Percentiles rank a stretch among this genome's conserved stretches.
Evolutionary conservation across 2,888 invertebrate species (phyloP).

Genomic region (Nemotelus pantherinus): DNA sequence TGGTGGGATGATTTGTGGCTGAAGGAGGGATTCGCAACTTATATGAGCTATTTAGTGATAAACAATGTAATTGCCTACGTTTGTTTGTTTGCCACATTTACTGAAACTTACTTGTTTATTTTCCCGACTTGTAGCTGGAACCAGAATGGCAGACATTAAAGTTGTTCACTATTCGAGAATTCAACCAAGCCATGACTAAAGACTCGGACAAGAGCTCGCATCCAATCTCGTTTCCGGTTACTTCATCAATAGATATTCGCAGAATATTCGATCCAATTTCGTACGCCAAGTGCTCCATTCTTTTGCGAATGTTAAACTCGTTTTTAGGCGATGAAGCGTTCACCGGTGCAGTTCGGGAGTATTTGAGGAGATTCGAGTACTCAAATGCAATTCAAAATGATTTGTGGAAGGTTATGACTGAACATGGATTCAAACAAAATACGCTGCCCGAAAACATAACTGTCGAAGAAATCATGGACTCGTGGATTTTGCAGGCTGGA

Average conservation of each 20-base stretch:
- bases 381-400: conserved; percentile 72
- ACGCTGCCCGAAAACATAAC: conserved; percentile 64
- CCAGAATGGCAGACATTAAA: conserved; percentile 70
- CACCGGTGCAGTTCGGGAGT: conserved; percentile 67
- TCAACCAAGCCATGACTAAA: conserved; percentile 68
- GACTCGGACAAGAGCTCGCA: conserved; percentile 73
- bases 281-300: conserved; percentile 77
- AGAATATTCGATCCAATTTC: conserved; percentile 78
- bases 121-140: conserved; percentile 63
- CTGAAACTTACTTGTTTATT: background rate
- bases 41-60: conserved; percentile 65
- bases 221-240: conserved; percentile 73
- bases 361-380: conserved; percentile 68
- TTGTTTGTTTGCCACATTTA: background rate
- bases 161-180: conserved; percentile 68
- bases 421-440: conserved; percentile 66
- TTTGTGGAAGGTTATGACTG: conserved; percentile 74
- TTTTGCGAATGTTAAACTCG: conserved; percentile 78
- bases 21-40: conserved; percentile 69
- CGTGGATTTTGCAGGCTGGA: conserved; percentile 75
- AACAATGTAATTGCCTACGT: conserved; percentile 54
- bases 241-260: conserved; percentile 70
- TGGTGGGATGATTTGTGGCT: conserved; percentile 83
- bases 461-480: conserved; percentile 72
- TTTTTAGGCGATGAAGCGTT: conserved; percentile 73